Percentiles rank a stretch among this genome's conserved stretches.
phyloP scores from a whole-genome alignment of 1,140 invertebrate genomes.

The Araneus ventricosus region DNA sequence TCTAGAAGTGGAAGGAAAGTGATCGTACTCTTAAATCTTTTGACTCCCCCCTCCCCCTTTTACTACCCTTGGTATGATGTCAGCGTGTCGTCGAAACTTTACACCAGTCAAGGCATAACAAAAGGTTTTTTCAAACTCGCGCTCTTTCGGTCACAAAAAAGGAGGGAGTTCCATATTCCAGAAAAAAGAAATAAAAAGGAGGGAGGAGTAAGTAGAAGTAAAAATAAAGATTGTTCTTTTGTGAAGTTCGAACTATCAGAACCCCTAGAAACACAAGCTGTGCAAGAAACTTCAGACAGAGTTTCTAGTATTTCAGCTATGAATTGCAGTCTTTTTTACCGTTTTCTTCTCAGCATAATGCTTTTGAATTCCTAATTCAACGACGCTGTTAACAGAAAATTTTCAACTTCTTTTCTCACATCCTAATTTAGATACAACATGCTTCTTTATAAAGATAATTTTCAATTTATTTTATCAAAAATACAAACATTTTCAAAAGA shows the following conservation, averaged over 20 bases:
- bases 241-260: not conserved
- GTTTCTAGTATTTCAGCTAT: too few relatives aligned
- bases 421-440: too few relatives aligned
- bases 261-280: too few relatives aligned
- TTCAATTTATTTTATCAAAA: too few relatives aligned
- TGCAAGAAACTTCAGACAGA: too few relatives aligned
- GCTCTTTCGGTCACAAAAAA: not conserved
- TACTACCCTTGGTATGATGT: not conserved
- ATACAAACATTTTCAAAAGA: too few relatives aligned
- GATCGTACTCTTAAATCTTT: not conserved
- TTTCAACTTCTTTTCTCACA: too few relatives aligned
- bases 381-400: too few relatives aligned
- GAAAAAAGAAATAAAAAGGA: not conserved
- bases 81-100: not conserved
- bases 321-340: too few relatives aligned
- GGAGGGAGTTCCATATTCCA: not conserved
- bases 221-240: not conserved
- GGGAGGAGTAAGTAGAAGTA: not conserved
- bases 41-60: not conserved
- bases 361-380: too few relatives aligned
- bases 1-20: not conserved
- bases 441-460: too few relatives aligned
- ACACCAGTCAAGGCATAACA: slow-evolving; percentile 6
- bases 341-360: too few relatives aligned
- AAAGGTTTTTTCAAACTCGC: not conserved